A percentile compares a stretch with the other conserved stretches of the same genome.
Evolutionary conservation across 2,888 invertebrate species (phyloP).

Genomic region (Molanna angustata): DNA sequence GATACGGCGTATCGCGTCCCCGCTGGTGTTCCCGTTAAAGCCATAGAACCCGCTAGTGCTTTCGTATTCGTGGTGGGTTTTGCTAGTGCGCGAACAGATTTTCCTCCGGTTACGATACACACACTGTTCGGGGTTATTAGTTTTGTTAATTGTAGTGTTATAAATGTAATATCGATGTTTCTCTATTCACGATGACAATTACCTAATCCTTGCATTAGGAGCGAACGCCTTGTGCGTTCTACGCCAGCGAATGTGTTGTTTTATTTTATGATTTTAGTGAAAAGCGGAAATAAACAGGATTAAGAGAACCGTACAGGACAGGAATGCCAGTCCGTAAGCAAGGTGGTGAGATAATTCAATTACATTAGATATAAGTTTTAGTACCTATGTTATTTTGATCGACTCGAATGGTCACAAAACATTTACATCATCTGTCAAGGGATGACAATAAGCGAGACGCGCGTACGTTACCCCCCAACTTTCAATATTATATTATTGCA

Average conservation of each 20-base stretch:
- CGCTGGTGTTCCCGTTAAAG: slow-evolving; percentile 2
- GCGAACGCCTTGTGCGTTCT: slow-evolving; percentile 32
- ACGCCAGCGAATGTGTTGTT: slow-evolving; percentile 37
- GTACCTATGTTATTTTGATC: too few species aligned
- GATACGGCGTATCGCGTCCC: too few species aligned
- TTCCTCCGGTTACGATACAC: slow-evolving; percentile 13
- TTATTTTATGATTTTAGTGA: slow-evolving; percentile 29
- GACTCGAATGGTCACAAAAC: too few species aligned
- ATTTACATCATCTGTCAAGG: slow-evolving; percentile 28
- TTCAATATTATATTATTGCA: too few species aligned
- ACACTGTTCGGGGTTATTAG: slow-evolving; percentile 13
- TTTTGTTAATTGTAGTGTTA: slow-evolving; percentile 10
- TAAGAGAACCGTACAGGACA: slow-evolving; percentile 10
- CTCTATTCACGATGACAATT: slow-evolving; percentile 24
- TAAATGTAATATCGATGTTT: slow-evolving; percentile 16
- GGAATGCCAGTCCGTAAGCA: slow-evolving; percentile 75
- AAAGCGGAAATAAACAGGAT: slow-evolving; percentile 18
- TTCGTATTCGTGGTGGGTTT: slow-evolving; percentile 11
- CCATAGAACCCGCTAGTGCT: slow-evolving; percentile 18
- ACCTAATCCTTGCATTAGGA: slow-evolving; percentile 19
- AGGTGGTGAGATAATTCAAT: slow-evolving; percentile 55
- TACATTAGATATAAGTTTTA: slow-evolving; percentile 9
- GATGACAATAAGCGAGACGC: slow-evolving; percentile 21
- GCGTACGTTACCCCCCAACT: slow-evolving; percentile 9
- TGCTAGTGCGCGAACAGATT: slow-evolving; percentile 21